Base-by-base conservation (phyloP, 1,140 invertebrate species). In the Drosophila miranda region DNA sequence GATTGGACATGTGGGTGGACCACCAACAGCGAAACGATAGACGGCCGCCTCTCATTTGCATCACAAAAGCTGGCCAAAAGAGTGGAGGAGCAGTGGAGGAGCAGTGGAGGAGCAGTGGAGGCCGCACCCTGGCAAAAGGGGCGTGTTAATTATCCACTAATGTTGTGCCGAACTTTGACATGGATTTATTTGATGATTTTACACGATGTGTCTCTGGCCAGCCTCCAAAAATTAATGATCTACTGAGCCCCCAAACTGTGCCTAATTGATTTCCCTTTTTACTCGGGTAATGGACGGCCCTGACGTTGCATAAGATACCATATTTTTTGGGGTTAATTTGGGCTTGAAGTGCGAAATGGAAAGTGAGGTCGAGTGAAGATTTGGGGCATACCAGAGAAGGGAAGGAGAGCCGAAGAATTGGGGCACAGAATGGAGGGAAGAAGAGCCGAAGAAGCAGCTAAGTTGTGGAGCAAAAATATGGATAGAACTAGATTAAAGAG, bases 91-190 rank as follows among this genome's bases (percentile, higher is more conserved):
- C 43, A 23, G 43, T 8, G 26, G 50, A 30, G 28, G 14, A 8
- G 2, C 16, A 26, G 23, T 26, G 23, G 8, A 0, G 23, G 5
- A 26, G 23, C 4, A 26, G 23, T 26, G 23, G 23, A 0, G 5
- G 23, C 23, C 23, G 28, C 19, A 49, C 46, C 61, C 69, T 30
- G 14, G 46, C 16, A 16, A 73, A 72, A 75, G 78, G 81, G 81
- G 81, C 82, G 81, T 86, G 81, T 86, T 86, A 86, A 86, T 86
- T 87, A 86, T 87, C 74, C 63, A 75, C 81, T 87, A 86, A 86
- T 87, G 81, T 81, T 81, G 81, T 68, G 55, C 49, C 69, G 70
- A 81, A 81, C 70, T 86, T 70, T 86, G 81, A 86, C 81, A 86
- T 56, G 34, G 34, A 38, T 38, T 13, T 38, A 76, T 60, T 63